Percentiles rank a stretch among this genome's conserved stretches.
Evolutionary conservation across 1,140 invertebrate genomes (phyloP).

Genomic region (Marisa cornuarietis): DNA sequence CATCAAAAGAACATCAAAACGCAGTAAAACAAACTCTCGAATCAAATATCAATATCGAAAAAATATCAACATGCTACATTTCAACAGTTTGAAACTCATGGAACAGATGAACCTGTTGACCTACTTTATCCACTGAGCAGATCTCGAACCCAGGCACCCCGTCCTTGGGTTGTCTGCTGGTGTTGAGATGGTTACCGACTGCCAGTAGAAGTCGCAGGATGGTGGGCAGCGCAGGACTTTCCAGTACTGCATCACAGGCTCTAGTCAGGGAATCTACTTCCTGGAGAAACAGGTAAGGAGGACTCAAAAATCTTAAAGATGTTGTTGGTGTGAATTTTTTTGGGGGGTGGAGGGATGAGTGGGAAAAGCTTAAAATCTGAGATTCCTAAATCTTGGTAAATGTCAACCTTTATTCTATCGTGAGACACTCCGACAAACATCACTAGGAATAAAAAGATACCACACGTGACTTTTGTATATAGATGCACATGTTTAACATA

Average conservation of each 20-base stretch:
- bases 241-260: constrained; percentile 40
- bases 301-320: too few species aligned
- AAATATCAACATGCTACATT: not conserved
- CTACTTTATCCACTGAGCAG: constrained; percentile 47
- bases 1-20: too few species aligned
- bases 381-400: too few species aligned
- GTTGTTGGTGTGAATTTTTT: too few species aligned
- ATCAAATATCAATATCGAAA: too few species aligned
- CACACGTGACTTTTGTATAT: too few species aligned
- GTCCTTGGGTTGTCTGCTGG: constrained; percentile 33
- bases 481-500: too few species aligned
- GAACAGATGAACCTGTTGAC: not conserved
- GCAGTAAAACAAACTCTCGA: not conserved
- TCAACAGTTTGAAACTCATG: not conserved
- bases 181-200: constrained; percentile 49
- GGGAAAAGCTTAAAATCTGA: too few species aligned
- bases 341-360: too few species aligned
- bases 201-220: constrained; percentile 43
- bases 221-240: constrained; percentile 26
- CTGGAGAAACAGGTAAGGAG: constrained; percentile 17
- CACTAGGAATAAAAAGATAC: too few species aligned
- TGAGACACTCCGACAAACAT: too few species aligned
- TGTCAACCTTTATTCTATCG: too few species aligned
- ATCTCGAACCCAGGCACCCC: constrained; percentile 40
- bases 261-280: constrained; percentile 35